These are phyloP conservation scores for Pseudachorutes palmiensis DNA, from an alignment of 1,140 invertebrate genomes.

Conservation along the genomic window DNA sequence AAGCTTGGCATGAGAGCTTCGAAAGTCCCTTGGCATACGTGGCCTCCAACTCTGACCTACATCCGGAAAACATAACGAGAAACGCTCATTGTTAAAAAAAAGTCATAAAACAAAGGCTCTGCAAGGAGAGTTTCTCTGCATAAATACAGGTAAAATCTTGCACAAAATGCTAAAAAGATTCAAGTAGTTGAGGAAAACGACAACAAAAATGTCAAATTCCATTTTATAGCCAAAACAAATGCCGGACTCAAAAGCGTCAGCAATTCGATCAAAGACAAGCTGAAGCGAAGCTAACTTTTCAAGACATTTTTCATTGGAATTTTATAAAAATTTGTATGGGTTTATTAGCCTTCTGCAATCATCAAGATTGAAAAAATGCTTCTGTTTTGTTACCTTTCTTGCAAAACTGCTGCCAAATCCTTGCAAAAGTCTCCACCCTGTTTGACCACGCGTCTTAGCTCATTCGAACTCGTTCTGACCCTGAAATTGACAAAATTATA, in stretches of 20 bases:
- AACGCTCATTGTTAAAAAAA: too few relatives aligned
- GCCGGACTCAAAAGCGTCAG: too few relatives aligned
- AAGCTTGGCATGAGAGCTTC: slow-evolving; percentile 75
- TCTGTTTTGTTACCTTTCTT: slow-evolving; percentile 65
- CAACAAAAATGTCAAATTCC: too few relatives aligned
- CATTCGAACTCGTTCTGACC: slow-evolving; percentile 86
- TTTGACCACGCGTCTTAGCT: slow-evolving; percentile 80
- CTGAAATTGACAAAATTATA: slow-evolving; percentile 48
- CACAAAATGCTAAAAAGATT: too few relatives aligned
- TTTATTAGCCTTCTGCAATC: neutral
- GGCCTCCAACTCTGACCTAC: slow-evolving; percentile 76
- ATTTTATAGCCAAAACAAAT: too few relatives aligned
- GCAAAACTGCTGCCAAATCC: slow-evolving; percentile 73
- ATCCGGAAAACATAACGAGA: slow-evolving; percentile 42
- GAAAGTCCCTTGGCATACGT: slow-evolving; percentile 81
- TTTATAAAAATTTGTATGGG: neutral
- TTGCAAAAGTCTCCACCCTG: slow-evolving; percentile 90
- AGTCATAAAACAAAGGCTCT: neutral
- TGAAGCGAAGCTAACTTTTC: too few relatives aligned
- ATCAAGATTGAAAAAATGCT: too few relatives aligned
- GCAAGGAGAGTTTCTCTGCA: too few relatives aligned
- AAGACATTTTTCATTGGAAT: neutral
- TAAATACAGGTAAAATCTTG: too few relatives aligned
- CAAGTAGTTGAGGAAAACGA: too few relatives aligned
- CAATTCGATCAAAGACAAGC: too few relatives aligned